Conservation (phyloP, 1,140 invertebrate species). For the Brachystomella parvula region DNA sequence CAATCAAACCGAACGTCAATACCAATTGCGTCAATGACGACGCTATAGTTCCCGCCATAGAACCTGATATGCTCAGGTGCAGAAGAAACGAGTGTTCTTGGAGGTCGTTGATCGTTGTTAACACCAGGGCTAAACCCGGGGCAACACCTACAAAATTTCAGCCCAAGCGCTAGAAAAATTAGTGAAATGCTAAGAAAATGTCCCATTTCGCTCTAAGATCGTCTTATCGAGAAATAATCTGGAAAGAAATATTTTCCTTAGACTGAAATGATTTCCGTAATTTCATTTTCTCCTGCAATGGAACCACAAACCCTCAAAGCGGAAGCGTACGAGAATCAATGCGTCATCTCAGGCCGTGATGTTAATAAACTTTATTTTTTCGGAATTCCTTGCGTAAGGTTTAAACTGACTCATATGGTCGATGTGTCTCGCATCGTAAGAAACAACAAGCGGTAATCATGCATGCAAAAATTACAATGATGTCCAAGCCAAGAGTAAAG, state of each 20-base stretch:
- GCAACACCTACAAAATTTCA: too few species aligned
- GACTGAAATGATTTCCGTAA: too few species aligned
- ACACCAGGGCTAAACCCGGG: background rate
- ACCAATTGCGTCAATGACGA: slow-evolving; percentile 17
- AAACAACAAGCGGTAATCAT: slow-evolving; percentile 23
- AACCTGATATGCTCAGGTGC: background rate
- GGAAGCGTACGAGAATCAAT: too few species aligned
- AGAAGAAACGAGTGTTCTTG: background rate
- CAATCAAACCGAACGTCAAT: slow-evolving; percentile 21
- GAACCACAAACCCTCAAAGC: too few species aligned
- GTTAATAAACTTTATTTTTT: background rate
- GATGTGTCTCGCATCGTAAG: slow-evolving; percentile 5
- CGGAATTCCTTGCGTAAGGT: background rate
- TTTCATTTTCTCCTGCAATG: too few species aligned
- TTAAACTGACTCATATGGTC: slow-evolving; percentile 2
- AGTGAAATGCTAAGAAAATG: too few species aligned
- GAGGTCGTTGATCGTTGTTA: background rate
- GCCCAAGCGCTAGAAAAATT: too few species aligned
- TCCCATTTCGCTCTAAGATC: too few species aligned
- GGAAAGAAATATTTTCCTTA: too few species aligned
- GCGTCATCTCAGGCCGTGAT: background rate
- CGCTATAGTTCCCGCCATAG: background rate
- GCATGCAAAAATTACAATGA: slow-evolving; percentile 6
- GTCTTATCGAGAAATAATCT: too few species aligned
- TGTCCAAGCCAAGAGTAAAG: slow-evolving; percentile 3